These are phyloP conservation scores for Drosophila subsilvestris DNA, from an alignment of 2,888 invertebrate genomes.

Conservation along the genomic window DNA sequence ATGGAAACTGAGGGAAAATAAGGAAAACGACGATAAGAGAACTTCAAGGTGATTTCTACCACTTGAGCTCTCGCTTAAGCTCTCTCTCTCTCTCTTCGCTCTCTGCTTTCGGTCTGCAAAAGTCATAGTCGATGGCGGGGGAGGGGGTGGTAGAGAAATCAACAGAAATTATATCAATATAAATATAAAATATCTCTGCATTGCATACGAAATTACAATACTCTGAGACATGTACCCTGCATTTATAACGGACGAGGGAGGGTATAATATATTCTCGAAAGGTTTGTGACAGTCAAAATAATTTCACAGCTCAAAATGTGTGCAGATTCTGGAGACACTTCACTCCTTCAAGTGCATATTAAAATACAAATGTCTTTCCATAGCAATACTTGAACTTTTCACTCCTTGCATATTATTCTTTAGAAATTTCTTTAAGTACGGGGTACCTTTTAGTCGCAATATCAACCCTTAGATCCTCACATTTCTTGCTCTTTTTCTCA, in stretches of 20 bases:
- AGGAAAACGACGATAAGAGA: constrained; percentile 6
- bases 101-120: constrained; percentile 33
- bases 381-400: not conserved
- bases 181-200: constrained; percentile 69
- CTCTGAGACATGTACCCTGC: constrained; percentile 38
- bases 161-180: constrained; percentile 71
- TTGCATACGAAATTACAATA: constrained; percentile 72
- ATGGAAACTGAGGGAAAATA: constrained; percentile 28
- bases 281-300: not conserved
- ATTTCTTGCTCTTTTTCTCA: constrained; percentile 5
- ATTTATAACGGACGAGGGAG: constrained; percentile 2
- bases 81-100: not conserved
- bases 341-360: no score
- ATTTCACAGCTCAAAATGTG: not conserved
- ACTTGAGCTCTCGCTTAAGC: constrained; percentile 30
- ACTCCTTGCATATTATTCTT: no score
- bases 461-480: not conserved
- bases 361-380: not conserved
- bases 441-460: not conserved
- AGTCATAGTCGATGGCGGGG: constrained; percentile 9
- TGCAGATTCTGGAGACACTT: no score
- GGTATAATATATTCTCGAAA: not conserved
- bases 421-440: not conserved
- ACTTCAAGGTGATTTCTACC: constrained; percentile 40
- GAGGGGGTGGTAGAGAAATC: constrained; percentile 47